phyloP scores from a whole-genome alignment of 2,113 vertebrate species.

The Colinus virginianus region DNA sequence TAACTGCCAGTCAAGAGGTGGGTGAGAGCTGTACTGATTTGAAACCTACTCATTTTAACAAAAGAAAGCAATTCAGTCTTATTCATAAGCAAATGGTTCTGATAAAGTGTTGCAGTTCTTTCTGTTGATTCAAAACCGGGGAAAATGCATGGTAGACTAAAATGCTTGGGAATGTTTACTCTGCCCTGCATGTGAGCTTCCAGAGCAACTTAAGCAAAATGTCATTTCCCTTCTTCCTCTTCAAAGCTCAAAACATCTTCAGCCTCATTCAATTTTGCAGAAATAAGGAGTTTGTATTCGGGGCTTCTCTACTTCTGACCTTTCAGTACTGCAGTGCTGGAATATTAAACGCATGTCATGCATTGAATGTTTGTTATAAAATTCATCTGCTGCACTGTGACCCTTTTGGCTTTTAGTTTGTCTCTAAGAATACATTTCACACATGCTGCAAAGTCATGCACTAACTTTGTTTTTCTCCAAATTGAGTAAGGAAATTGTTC shows the following conservation, averaged over 20 bases:
- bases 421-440: not conserved
- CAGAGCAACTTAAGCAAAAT: not conserved
- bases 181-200: not conserved
- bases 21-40: not conserved
- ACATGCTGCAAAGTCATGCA: not conserved
- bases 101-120: not conserved
- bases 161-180: not conserved
- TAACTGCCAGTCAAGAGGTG: conserved; percentile 77
- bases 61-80: not conserved
- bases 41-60: not conserved
- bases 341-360: conserved; percentile 21
- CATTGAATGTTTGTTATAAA: conserved; percentile 6
- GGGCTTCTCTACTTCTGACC: not conserved
- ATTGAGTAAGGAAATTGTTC: not conserved
- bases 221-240: not conserved
- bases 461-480: not conserved
- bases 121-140: not conserved
- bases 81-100: not conserved
- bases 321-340: not conserved
- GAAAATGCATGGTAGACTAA: not conserved
- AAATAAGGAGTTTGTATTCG: not conserved
- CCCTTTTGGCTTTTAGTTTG: not conserved
- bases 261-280: not conserved
- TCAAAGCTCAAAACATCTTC: not conserved
- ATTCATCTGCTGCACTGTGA: not conserved